Base-by-base conservation (phyloP, 2,113 vertebrate genomes). In the Dryoscopus gambensis region DNA sequence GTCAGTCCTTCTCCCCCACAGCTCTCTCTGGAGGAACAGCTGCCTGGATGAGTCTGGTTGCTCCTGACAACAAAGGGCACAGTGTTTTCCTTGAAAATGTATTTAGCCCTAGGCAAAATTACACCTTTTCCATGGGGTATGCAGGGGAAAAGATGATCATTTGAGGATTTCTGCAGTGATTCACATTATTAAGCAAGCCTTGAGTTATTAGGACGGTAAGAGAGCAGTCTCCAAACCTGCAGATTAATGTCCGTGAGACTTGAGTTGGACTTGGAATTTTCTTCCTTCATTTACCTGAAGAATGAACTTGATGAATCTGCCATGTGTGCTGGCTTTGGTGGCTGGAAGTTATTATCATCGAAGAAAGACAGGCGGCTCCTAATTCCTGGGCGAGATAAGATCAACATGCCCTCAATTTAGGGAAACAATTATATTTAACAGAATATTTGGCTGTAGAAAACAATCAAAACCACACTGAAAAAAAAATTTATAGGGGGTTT, bases 181-280 rank as follows among this genome's bases (percentile, higher is more conserved):
- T 94, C 65, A 75, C 86, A 12, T 80, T 97, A 95, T 91, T 92
- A 95, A 96, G 76, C 71, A 93, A 89, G 53, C 64, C 90, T 92
- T 23, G 27, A 55, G 65, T 96, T 93, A 95, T 83, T 94, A 94
- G 68, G 92, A 91, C 96, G 69, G 89, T 96, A 91, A 94, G 87
- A 96, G 40, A 57, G 71, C 39, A 35, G 23, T 83, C 53, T 60
- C 96, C 77, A 90, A 88, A 47, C 71, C 93, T 81, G 85, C 87
- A 96, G 84, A 84, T 95, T 87, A 94, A 82, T 47, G 64, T 87
- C 75, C 65, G 2, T 89, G 87, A 95, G 88, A 89, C 67, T 67
- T 86, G 49, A 95, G 55, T 52, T 52, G 49, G 80, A 49, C 63
- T 95, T 89, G 55, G 94, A 94, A 93, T 81, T 59, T 95, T 77